Conservation (phyloP, 2,797 vertebrate genomes). For the Acipenser ruthenus region DNA sequence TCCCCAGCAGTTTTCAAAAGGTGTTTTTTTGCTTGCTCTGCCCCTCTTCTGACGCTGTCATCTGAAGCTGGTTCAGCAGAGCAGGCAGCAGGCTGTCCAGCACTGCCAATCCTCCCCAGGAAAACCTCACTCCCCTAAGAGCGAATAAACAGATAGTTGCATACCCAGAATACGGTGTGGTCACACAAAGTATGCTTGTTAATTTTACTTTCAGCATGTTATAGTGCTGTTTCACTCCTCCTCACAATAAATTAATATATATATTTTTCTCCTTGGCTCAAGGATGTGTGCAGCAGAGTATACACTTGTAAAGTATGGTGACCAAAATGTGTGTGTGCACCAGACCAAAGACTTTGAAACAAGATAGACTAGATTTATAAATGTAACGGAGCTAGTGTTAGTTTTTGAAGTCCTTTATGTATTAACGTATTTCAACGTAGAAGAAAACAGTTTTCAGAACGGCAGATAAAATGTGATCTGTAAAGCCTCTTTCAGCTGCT, state of each 20-base stretch:
- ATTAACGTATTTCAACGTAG: too few relatives aligned
- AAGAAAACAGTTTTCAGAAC: too few relatives aligned
- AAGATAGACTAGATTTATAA: too few relatives aligned
- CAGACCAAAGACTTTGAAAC: too few relatives aligned
- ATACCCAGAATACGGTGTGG: not conserved
- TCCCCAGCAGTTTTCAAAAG: too few relatives aligned
- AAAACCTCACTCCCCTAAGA: conserved; percentile 77
- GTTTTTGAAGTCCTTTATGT: too few relatives aligned
- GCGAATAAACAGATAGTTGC: not conserved
- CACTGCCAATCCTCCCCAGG: conserved; percentile 73
- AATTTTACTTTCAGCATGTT: too few relatives aligned
- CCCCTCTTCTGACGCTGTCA: too few relatives aligned
- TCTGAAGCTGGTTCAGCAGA: conserved; percentile 67
- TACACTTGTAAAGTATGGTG: not conserved
- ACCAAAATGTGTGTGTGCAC: too few relatives aligned
- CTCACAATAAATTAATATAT: not conserved
- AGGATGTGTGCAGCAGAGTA: not conserved
- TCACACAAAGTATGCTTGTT: not conserved
- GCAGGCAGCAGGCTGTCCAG: conserved; percentile 75
- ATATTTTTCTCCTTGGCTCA: not conserved
- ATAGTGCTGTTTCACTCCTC: too few relatives aligned
- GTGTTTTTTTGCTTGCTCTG: too few relatives aligned
- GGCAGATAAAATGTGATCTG: not conserved
- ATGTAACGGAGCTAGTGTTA: too few relatives aligned
- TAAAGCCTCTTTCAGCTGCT: not conserved